Conservation (phyloP, 2,888 invertebrate species). For the Scaptomyza polygonia region DNA sequence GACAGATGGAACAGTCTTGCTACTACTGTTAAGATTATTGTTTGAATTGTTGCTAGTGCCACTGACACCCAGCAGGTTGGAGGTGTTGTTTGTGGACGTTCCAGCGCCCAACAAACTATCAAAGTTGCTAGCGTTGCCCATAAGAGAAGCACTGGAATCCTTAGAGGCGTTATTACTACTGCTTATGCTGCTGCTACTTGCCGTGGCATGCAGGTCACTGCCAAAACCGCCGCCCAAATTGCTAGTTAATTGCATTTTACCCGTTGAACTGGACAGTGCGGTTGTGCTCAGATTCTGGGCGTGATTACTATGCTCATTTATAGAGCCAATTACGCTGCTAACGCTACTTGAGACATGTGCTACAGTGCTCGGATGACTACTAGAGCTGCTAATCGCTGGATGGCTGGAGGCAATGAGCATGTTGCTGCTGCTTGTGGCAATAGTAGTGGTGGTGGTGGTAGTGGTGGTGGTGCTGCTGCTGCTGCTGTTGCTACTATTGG, state of each 20-base stretch:
- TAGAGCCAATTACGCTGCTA: conserved; percentile 10
- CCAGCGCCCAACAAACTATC: conserved; percentile 62
- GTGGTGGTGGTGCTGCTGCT: conserved; percentile 31
- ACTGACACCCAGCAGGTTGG: conserved; percentile 12
- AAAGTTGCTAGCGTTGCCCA: conserved; percentile 22
- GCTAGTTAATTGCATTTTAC: conserved; percentile 52
- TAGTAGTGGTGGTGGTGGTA: conserved; percentile 32
- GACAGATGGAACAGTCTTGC: conserved; percentile 20
- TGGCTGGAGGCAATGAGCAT: conserved; percentile 16
- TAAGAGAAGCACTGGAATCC: conserved; percentile 33
- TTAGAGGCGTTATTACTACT: conserved; percentile 23
- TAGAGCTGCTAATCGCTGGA: conserved; percentile 27
- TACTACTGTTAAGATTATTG: conserved; percentile 53
- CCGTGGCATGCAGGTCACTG: conserved; percentile 34
- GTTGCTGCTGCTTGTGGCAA: conserved; percentile 34
- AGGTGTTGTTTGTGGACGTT: conserved; percentile 49
- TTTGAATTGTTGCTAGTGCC: conserved; percentile 39
- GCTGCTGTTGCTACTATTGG: conserved; percentile 32
- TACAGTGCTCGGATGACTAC: conserved; percentile 31
- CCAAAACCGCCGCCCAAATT: conserved; percentile 54
- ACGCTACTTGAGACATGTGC: conserved; percentile 53
- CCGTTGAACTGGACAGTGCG: conserved; percentile 30
- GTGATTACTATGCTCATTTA: conserved; percentile 62
- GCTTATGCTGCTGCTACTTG: conserved; percentile 27
- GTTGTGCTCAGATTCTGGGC: conserved; percentile 60